phyloP scores from a whole-genome alignment of 2,888 invertebrate genomes.

The Agrotis puta region DNA sequence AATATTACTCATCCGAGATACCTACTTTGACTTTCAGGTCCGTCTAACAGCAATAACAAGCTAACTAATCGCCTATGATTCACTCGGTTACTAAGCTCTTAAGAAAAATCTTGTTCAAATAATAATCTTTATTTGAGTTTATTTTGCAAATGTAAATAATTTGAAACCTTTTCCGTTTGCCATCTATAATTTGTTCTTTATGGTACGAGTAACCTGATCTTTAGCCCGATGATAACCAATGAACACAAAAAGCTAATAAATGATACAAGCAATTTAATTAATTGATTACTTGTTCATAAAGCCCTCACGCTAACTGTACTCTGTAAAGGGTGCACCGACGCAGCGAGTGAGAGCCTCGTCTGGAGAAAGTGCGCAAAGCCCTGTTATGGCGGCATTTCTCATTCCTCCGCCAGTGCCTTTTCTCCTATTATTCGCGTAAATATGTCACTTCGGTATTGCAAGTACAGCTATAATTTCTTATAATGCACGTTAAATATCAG shows the following conservation, averaged over 20 bases:
- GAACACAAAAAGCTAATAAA: slow-evolving; percentile 17
- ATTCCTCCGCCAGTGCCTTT: slow-evolving; percentile 81
- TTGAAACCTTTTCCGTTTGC: slow-evolving; percentile 15
- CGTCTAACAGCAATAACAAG: slow-evolving; percentile 22
- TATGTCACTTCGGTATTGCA: slow-evolving; percentile 75
- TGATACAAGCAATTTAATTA: slow-evolving; percentile 40
- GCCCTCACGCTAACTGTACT: slow-evolving; percentile 66
- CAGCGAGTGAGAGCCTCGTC: slow-evolving; percentile 74
- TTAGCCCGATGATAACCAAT: slow-evolving; percentile 6
- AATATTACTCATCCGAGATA: slow-evolving; percentile 29
- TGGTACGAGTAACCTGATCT: slow-evolving; percentile 5
- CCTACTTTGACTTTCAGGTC: slow-evolving; percentile 33
- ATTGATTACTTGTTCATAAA: slow-evolving; percentile 54
- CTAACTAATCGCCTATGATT: slow-evolving; percentile 31
- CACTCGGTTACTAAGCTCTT: slow-evolving; percentile 12
- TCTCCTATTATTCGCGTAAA: slow-evolving; percentile 83
- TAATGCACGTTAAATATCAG: slow-evolving; percentile 56
- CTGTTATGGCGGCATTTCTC: slow-evolving; percentile 87
- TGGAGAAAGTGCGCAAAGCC: slow-evolving; percentile 86
- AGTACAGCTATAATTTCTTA: slow-evolving; percentile 70
- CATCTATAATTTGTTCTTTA: slow-evolving; percentile 6
- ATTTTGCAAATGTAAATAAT: slow-evolving; percentile 14
- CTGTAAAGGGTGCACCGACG: slow-evolving; percentile 71
- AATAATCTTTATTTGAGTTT: slow-evolving; percentile 9
- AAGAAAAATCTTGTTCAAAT: slow-evolving; percentile 20